These are phyloP conservation scores for Mungos mungo DNA, from an alignment of 2,113 vertebrate species.

Conservation along the genomic window DNA sequence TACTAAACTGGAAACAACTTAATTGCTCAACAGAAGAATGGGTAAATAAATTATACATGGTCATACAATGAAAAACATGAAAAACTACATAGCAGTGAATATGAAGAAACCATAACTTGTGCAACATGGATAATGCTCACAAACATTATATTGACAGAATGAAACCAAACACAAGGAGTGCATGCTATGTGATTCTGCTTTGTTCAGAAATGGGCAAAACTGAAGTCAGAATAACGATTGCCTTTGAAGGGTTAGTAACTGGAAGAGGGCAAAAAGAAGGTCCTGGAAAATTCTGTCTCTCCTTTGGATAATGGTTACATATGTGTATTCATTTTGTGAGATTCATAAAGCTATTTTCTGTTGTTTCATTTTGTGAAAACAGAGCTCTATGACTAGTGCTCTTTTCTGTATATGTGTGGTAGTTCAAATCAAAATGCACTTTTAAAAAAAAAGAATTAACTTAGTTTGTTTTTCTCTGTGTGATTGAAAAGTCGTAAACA, in stretches of 20 bases:
- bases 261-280: background rate
- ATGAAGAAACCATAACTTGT: background rate
- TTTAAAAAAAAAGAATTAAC: background rate
- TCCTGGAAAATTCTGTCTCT: background rate
- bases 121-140: background rate
- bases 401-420: background rate
- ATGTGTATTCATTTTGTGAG: background rate
- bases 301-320: background rate
- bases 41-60: background rate
- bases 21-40: background rate
- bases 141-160: background rate
- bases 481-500: background rate
- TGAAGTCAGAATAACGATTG: background rate
- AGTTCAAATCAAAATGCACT: background rate
- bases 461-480: background rate
- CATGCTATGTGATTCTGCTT: background rate
- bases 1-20: background rate
- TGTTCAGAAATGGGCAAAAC: background rate
- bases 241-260: background rate
- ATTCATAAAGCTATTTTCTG: background rate
- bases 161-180: background rate
- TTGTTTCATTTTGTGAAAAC: background rate
- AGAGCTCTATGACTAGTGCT: background rate
- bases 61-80: background rate
- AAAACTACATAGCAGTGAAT: background rate